These are phyloP conservation scores for Pseudomyrmex gracilis DNA, from an alignment of 1,140 invertebrate genomes.

Conservation along the genomic window DNA sequence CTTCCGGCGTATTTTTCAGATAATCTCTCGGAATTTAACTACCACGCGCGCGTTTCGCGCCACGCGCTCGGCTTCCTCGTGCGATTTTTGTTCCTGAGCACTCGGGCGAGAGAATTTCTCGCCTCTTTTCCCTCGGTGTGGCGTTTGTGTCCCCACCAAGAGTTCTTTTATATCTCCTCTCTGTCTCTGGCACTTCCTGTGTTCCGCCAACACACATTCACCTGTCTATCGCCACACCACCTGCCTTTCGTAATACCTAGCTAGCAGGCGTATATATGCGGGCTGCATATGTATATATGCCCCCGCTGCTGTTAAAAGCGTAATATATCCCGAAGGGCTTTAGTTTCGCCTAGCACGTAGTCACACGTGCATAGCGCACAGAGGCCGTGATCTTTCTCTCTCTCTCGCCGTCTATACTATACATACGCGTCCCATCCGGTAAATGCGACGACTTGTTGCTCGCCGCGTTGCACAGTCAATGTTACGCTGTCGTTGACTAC, in stretches of 20 bases:
- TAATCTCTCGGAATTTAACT: not conserved
- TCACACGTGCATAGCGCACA: not conserved
- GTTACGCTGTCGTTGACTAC: slow-evolving; percentile 68
- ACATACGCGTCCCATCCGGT: slow-evolving; percentile 46
- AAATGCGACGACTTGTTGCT: slow-evolving; percentile 32
- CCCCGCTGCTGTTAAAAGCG: slow-evolving; percentile 4
- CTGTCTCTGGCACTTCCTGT: slow-evolving; percentile 81
- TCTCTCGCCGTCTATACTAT: slow-evolving; percentile 39
- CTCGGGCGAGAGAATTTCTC: slow-evolving; percentile 26
- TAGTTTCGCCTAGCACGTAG: slow-evolving; percentile 56
- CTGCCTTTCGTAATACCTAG: slow-evolving; percentile 76
- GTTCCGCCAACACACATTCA: slow-evolving; percentile 80
- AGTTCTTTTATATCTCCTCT: slow-evolving; percentile 67
- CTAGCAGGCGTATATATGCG: slow-evolving; percentile 70
- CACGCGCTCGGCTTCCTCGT: too few relatives aligned
- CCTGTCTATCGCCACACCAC: slow-evolving; percentile 80
- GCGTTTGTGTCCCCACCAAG: slow-evolving; percentile 3
- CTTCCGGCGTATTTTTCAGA: too few relatives aligned
- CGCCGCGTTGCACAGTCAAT: slow-evolving; percentile 64
- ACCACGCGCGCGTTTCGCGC: not conserved
- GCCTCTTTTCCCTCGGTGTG: slow-evolving; percentile 23
- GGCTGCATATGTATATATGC: not conserved
- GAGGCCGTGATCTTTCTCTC: slow-evolving; percentile 14
- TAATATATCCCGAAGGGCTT: slow-evolving; percentile 64
- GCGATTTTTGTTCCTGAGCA: slow-evolving; percentile 11